phyloP scores from a whole-genome alignment of 2,797 vertebrate species.

The Brotogeris chrysoptera region DNA sequence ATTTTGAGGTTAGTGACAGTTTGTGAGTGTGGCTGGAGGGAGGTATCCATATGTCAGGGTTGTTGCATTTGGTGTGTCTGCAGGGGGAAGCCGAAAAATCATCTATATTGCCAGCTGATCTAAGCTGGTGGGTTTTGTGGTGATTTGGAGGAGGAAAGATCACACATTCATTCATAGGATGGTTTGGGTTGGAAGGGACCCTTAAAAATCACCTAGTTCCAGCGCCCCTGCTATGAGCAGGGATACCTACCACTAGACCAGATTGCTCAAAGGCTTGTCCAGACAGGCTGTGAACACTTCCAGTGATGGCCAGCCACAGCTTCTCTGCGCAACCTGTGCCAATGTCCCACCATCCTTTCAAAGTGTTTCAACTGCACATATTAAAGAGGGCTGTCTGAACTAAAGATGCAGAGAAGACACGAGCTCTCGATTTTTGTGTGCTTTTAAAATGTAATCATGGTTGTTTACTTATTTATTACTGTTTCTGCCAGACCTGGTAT shows the following conservation, averaged over 20 bases:
- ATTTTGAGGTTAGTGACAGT: background rate
- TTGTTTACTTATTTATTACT: background rate
- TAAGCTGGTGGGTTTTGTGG: background rate
- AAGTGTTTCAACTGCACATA: background rate
- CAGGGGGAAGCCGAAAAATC: background rate
- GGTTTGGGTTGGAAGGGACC: background rate
- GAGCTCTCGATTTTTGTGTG: background rate
- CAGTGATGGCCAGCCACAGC: background rate
- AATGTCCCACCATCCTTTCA: background rate
- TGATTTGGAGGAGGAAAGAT: background rate
- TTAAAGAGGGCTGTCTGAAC: background rate
- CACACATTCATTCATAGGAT: background rate
- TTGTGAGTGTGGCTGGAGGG: background rate
- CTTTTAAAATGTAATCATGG: background rate
- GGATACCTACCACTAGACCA: background rate
- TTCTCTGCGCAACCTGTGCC: background rate
- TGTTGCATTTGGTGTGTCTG: background rate
- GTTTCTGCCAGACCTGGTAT: background rate
- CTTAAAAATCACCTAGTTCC: fast-evolving
- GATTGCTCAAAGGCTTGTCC: background rate
- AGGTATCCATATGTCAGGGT: background rate
- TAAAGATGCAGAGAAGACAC: background rate
- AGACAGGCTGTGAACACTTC: background rate
- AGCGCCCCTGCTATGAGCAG: background rate
- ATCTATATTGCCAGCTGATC: background rate